Evolutionary conservation across 2,888 invertebrate species (phyloP).

Genomic region (Gari tellinella): DNA sequence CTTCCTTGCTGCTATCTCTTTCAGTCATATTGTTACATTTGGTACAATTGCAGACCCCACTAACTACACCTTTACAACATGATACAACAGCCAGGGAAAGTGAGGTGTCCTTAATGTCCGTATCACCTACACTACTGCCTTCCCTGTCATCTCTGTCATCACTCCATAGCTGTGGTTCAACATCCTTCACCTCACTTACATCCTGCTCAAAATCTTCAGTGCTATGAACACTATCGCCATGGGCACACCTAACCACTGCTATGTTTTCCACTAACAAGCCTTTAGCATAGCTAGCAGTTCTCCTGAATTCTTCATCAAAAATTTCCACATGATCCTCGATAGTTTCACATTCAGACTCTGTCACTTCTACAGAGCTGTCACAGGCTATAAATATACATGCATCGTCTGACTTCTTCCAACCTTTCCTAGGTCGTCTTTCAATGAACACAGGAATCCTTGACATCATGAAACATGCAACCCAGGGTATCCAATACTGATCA

Average conservation of each 20-base stretch:
- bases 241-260: too few relatives aligned
- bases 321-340: not conserved
- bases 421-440: constrained; percentile 44
- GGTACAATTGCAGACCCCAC: constrained; percentile 37
- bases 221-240: not conserved
- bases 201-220: not conserved
- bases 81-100: constrained; percentile 43
- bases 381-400: constrained; percentile 57
- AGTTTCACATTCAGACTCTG: not conserved
- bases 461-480: constrained; percentile 20
- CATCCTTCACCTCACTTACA: not conserved
- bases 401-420: constrained; percentile 37
- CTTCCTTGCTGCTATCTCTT: not conserved
- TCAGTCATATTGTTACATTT: constrained; percentile 1
- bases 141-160: not conserved
- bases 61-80: constrained; percentile 46
- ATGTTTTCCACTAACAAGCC: too few relatives aligned
- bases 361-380: constrained; percentile 26
- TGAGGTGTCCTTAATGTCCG: constrained; percentile 6
- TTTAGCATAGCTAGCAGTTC: not conserved
- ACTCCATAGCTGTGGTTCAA: not conserved
- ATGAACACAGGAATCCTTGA: constrained; percentile 57
- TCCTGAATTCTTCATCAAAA: not conserved
- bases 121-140: not conserved
- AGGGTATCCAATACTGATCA: too few relatives aligned